Evolutionary conservation across 2,113 vertebrate species (phyloP).

Genomic region (Rhineura floridana): DNA sequence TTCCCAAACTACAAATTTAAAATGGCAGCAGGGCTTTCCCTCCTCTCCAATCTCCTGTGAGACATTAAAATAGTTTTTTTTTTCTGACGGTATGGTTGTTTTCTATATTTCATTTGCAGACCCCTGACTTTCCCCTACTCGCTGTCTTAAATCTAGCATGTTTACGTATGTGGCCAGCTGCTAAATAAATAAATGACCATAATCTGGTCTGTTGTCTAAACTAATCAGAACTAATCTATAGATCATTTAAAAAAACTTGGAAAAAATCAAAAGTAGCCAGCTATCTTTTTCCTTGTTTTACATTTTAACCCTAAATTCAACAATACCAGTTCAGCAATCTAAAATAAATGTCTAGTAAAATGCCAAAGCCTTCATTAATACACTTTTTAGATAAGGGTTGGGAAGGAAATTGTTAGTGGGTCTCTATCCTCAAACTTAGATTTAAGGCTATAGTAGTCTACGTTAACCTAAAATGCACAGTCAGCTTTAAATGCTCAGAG

Average conservation of each 20-base stretch:
- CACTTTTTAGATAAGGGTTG: slow-evolving; percentile 61
- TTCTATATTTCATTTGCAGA: slow-evolving; percentile 71
- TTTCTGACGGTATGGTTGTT: slow-evolving; percentile 54
- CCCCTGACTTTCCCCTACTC: slow-evolving; percentile 60
- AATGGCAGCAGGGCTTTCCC: slow-evolving; percentile 1
- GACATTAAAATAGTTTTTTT: slow-evolving; percentile 36
- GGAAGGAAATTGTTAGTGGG: slow-evolving; percentile 57
- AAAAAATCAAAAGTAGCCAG: slow-evolving; percentile 51
- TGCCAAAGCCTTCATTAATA: slow-evolving; percentile 54
- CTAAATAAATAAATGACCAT: slow-evolving; percentile 45
- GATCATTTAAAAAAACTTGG: slow-evolving; percentile 42
- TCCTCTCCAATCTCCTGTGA: slow-evolving; percentile 21
- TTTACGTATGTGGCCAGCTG: slow-evolving; percentile 19
- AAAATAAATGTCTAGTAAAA: slow-evolving; percentile 30
- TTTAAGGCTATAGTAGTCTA: slow-evolving; percentile 36
- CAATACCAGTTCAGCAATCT: slow-evolving; percentile 49
- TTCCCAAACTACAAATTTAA: slow-evolving; percentile 50
- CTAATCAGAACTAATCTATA: slow-evolving; percentile 47
- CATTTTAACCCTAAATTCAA: slow-evolving; percentile 46
- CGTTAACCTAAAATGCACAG: slow-evolving; percentile 36
- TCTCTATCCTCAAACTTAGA: slow-evolving; percentile 45
- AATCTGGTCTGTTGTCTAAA: slow-evolving; percentile 54
- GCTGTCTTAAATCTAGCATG: slow-evolving; percentile 37
- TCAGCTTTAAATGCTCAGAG: slow-evolving; percentile 34
- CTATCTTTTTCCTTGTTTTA: slow-evolving; percentile 42